A percentile compares a stretch with the other conserved stretches of the same genome.
phyloP scores from a whole-genome alignment of 2,888 invertebrate species.

The Nemotelus nigrinus region DNA sequence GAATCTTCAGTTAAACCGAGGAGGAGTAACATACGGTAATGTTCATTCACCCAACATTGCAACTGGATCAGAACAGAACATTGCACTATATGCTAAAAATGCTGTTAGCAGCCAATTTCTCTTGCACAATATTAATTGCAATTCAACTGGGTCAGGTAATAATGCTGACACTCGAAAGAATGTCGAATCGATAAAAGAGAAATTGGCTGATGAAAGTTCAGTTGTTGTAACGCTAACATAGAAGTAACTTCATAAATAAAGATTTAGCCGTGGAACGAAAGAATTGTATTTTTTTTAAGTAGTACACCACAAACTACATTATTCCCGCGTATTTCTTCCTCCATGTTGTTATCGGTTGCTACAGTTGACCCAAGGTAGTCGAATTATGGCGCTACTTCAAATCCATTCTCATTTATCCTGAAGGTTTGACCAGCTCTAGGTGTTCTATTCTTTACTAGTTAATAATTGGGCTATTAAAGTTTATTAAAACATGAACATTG shows the following conservation, averaged over 20 bases:
- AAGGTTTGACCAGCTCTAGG: no score
- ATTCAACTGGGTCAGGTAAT: neutral
- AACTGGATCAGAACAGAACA: neutral
- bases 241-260: neutral
- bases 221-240: neutral
- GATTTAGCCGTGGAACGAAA: neutral
- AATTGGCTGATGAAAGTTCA: neutral
- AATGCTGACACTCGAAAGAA: neutral
- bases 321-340: no score
- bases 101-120: neutral
- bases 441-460: no score
- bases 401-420: no score
- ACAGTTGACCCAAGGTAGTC: no score
- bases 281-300: neutral
- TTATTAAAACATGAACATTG: no score
- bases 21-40: slow-evolving; percentile 1
- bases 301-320: neutral
- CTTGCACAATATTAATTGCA: neutral
- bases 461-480: no score
- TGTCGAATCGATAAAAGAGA: neutral
- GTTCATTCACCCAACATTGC: slow-evolving; percentile 1
- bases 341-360: no score
- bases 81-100: neutral
- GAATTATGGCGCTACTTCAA: no score
- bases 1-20: slow-evolving; percentile 1